Percentiles rank a stretch among this genome's conserved stretches.
These are phyloP conservation scores for Calidris pugnax DNA, from an alignment of 2,113 vertebrate species.

Conservation along the genomic window DNA sequence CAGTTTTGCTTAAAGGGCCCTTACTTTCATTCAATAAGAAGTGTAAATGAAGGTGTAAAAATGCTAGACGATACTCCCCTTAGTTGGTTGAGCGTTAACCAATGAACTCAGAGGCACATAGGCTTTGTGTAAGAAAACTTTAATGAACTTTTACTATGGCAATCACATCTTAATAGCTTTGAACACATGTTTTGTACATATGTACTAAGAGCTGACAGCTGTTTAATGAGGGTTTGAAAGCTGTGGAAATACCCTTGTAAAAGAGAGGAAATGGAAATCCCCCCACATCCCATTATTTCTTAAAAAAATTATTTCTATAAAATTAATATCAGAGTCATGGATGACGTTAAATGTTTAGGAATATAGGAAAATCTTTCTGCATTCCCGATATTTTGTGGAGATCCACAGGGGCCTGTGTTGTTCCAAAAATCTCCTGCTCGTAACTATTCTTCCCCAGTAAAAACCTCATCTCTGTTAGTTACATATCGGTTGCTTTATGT, in stretches of 20 bases:
- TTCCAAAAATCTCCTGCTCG: background rate
- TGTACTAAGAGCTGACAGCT: background rate
- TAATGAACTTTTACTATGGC: background rate
- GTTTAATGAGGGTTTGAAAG: background rate
- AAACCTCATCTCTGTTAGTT: background rate
- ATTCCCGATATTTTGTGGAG: background rate
- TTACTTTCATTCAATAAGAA: background rate
- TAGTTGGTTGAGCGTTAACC: background rate
- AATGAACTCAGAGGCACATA: background rate
- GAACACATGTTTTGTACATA: background rate
- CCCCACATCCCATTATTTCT: background rate
- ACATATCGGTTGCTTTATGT: background rate
- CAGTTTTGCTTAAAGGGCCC: background rate
- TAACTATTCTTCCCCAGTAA: background rate
- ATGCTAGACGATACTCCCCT: background rate
- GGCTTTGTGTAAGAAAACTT: background rate
- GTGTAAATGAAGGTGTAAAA: background rate
- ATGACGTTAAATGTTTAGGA: background rate
- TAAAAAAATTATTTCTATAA: background rate
- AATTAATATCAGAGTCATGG: background rate
- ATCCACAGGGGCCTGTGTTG: background rate
- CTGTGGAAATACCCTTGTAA: background rate
- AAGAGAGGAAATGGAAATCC: constrained; percentile 4
- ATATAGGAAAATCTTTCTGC: background rate
- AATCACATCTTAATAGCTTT: background rate